These are phyloP conservation scores for Siderastrea radians DNA, from an alignment of 92 coral and sea anemone species.

Conservation along the genomic window DNA sequence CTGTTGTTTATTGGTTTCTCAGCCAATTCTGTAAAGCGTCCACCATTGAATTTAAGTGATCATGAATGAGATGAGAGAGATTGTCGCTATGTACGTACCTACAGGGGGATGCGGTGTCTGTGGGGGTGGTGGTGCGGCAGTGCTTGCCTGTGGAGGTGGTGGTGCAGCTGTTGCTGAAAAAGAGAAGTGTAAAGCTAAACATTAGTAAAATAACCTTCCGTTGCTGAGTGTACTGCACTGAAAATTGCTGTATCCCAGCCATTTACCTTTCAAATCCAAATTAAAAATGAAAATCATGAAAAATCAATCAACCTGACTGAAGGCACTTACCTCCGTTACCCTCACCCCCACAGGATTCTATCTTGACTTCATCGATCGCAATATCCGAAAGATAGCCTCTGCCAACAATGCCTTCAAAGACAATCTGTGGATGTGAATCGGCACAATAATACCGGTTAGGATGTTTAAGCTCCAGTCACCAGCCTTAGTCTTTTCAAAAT, in stretches of 20 bases:
- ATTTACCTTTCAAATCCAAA: background rate
- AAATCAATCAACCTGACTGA: background rate
- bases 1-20: too few relatives aligned
- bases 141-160: slow-evolving; percentile 29
- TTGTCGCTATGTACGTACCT: slow-evolving; percentile 9
- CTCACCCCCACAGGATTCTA: slow-evolving; percentile 49
- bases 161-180: slow-evolving; percentile 41
- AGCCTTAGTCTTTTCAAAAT: too few relatives aligned
- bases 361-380: slow-evolving; percentile 74
- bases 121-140: slow-evolving; percentile 22
- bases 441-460: background rate
- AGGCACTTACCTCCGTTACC: slow-evolving; percentile 28
- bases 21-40: too few relatives aligned
- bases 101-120: slow-evolving; percentile 36
- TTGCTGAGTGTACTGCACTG: background rate
- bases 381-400: slow-evolving; percentile 63
- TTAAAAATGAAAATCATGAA: too few relatives aligned
- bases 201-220: background rate
- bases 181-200: background rate
- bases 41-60: background rate
- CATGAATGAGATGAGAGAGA: background rate
- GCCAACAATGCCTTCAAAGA: slow-evolving; percentile 67
- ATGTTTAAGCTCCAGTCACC: too few relatives aligned
- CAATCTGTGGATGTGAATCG: slow-evolving; percentile 23
- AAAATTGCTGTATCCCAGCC: background rate